Conservation (phyloP, 2,113 vertebrate genomes). For the Platysteira castanea region DNA sequence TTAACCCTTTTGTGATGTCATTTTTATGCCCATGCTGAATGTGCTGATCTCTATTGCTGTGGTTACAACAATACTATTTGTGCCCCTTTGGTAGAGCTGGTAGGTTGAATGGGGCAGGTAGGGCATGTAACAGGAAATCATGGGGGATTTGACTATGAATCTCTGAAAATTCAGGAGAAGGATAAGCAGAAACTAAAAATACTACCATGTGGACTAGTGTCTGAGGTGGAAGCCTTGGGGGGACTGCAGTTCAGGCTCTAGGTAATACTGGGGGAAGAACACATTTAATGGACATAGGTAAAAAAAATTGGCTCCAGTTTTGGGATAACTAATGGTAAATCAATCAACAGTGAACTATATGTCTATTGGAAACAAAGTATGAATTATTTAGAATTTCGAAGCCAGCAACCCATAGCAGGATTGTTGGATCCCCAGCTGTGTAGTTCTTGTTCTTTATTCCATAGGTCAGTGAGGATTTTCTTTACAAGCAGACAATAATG, state of each 20-base stretch:
- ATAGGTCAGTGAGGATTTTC: background rate
- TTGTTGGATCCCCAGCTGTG: background rate
- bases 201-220: background rate
- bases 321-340: background rate
- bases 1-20: background rate
- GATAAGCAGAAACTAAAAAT: background rate
- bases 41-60: background rate
- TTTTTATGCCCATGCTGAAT: background rate
- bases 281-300: background rate
- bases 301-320: background rate
- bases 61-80: background rate
- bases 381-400: background rate
- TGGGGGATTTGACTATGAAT: background rate
- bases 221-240: background rate
- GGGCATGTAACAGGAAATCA: background rate
- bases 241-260: background rate
- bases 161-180: background rate
- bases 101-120: background rate
- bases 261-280: background rate
- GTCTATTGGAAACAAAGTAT: background rate
- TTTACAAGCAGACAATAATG: background rate
- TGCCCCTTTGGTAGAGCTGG: background rate
- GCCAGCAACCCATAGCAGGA: background rate
- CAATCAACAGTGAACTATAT: rapidly evolving
- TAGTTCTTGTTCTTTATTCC: background rate